Conservation (phyloP, 2,113 vertebrate genomes). For the Protobothrops flavoviridis region DNA sequence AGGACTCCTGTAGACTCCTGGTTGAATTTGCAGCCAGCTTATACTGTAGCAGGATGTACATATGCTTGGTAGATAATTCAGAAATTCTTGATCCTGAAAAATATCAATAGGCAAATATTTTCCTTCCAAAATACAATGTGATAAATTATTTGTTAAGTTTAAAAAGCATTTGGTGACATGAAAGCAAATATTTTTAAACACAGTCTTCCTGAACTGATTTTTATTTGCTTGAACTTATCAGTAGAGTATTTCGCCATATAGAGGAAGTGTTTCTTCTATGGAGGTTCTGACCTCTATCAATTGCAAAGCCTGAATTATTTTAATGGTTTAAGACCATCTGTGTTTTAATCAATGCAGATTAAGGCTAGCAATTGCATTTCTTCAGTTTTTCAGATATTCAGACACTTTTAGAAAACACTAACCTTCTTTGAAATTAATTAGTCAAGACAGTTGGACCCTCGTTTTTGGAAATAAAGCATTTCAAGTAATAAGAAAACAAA, state of each 20-base stretch:
- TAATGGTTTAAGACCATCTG: slow-evolving; percentile 26
- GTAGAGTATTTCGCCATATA: background rate
- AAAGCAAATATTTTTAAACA: background rate
- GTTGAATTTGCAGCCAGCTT: background rate
- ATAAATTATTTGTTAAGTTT: background rate
- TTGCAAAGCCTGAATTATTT: slow-evolving; percentile 22
- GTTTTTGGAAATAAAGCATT: background rate
- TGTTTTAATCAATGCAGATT: slow-evolving; percentile 28
- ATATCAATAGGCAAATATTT: background rate
- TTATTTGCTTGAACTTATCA: background rate
- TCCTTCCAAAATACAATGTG: background rate
- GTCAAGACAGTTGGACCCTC: background rate
- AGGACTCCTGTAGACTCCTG: background rate
- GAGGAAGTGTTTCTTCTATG: background rate
- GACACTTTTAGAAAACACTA: slow-evolving; percentile 24
- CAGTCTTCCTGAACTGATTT: background rate
- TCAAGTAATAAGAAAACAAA: background rate
- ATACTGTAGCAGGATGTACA: background rate
- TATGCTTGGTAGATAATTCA: background rate
- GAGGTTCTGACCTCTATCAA: background rate
- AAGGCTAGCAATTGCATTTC: slow-evolving; percentile 22
- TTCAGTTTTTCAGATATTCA: slow-evolving; percentile 1
- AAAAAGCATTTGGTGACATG: background rate
- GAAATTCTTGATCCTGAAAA: background rate
- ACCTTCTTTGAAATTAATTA: slow-evolving; percentile 6